Conservation (phyloP, 2,797 vertebrate species). For the Bradypodion ventrale region DNA sequence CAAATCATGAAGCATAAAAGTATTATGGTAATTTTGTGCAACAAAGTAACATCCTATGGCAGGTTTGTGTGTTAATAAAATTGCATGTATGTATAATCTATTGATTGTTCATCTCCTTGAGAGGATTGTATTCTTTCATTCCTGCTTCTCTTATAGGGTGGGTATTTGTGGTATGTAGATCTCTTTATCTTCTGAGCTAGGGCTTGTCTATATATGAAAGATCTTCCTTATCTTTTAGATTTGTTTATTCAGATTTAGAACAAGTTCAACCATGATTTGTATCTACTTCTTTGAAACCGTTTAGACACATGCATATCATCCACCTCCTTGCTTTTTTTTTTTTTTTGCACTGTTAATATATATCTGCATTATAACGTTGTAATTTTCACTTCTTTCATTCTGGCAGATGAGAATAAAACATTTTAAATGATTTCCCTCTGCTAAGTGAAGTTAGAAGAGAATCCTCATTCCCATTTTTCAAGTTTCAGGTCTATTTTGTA, state of each 20-base stretch:
- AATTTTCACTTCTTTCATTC: too few species aligned
- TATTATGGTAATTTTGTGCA: slow-evolving; percentile 59
- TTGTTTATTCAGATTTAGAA: background rate
- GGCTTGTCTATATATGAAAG: background rate
- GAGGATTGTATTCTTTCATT: background rate
- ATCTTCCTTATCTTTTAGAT: background rate
- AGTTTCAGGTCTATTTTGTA: too few species aligned
- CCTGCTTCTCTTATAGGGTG: too few species aligned
- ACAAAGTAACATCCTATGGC: slow-evolving; percentile 40
- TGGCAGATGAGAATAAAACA: too few species aligned
- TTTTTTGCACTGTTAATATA: background rate
- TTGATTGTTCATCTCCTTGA: slow-evolving; percentile 14
- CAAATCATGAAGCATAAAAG: slow-evolving; percentile 51
- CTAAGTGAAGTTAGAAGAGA: too few species aligned
- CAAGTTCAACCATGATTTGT: background rate
- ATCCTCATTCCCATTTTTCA: too few species aligned
- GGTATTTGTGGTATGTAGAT: background rate
- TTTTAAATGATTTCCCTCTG: too few species aligned
- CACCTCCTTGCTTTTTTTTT: background rate
- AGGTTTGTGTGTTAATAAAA: slow-evolving; percentile 33
- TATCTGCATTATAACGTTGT: background rate
- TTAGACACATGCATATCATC: background rate
- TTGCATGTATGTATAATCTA: slow-evolving; percentile 41
- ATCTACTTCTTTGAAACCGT: background rate
- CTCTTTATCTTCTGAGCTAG: background rate